Base-by-base conservation (phyloP, 2,113 vertebrate species). In the Vidua macroura region DNA sequence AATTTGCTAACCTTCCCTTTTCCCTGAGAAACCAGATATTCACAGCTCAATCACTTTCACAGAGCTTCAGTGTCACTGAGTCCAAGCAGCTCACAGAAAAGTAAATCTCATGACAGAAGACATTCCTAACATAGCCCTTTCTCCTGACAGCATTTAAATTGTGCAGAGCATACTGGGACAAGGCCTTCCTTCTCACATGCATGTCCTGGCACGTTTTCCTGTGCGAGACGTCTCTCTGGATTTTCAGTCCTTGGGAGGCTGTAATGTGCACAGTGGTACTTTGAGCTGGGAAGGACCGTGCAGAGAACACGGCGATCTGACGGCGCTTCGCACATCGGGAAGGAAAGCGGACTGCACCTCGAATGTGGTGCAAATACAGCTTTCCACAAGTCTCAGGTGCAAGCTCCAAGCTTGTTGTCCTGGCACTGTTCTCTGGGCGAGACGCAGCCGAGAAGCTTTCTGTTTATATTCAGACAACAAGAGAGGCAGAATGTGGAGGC, bases 241-340 rank as follows among this genome's bases (percentile, higher is more conserved):
- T 53, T 22, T 53, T 53, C 6, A 41, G 51, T 41, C 51, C 28
- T 33, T 14, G 37, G 3, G 3, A 72, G 28, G 21, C 49, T 41
- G 49, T 31, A 9, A 13, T 24, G 15, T 41, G 28, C 8, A 3
- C 2, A 1, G 6, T 53, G 69, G 37, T 10, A 19, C 37, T 33
- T 41, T 0, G 4, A 18, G 51, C 69, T 53, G 51, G 33, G 37
- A 52, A 41, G 28, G 28, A 72, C 6, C 3, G 2, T 53, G 37
- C 39, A 72, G 51, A 14, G 37, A 33, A 31, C 69, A 10, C 7
- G 0, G 16, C 0, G 2, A 17, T 18, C 49, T 53, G 21, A 24
- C 0, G 4, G 35, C 1, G 1, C 15, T 70, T 17, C 53, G 35
- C 49, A 41, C 7, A 22, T 30, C 1, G 6, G 27, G 37, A 70